Percentiles rank a stretch among this genome's conserved stretches.
phyloP scores from a whole-genome alignment of 1,140 invertebrate species.

The Megalonaias nervosa region DNA sequence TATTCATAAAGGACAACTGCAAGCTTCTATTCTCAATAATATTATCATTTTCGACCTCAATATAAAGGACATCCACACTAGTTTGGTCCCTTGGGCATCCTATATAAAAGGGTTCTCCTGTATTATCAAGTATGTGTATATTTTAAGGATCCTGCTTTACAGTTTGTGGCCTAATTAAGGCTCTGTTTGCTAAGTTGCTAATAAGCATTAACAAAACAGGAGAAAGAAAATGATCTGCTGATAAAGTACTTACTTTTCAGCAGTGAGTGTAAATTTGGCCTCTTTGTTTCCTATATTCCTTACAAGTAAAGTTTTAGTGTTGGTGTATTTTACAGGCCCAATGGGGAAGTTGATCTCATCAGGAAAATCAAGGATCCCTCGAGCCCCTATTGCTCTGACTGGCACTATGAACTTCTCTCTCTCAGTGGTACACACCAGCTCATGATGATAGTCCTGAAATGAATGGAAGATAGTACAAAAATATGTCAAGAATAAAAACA shows the following conservation, averaged over 20 bases:
- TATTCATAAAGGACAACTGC: too few relatives aligned
- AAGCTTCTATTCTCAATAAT: too few relatives aligned
- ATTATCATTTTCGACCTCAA: too few relatives aligned
- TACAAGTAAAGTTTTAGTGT: slow-evolving; percentile 68
- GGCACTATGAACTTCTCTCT: slow-evolving; percentile 72
- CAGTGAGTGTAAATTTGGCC: slow-evolving; percentile 67
- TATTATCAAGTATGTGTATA: too few relatives aligned
- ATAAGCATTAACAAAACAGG: too few relatives aligned
- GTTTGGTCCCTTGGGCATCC: too few relatives aligned
- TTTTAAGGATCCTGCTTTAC: too few relatives aligned
- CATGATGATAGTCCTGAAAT: slow-evolving; percentile 70
- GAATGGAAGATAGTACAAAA: neutral
- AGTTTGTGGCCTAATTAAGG: too few relatives aligned
- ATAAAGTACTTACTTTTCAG: slow-evolving; percentile 59
- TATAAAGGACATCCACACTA: too few relatives aligned
- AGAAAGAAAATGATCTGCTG: too few relatives aligned
- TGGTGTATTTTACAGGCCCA: slow-evolving; percentile 68
- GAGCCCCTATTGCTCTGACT: slow-evolving; percentile 68
- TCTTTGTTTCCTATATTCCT: slow-evolving; percentile 71
- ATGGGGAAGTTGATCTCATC: slow-evolving; percentile 69
- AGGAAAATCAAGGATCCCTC: slow-evolving; percentile 71
- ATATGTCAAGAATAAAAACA: neutral
- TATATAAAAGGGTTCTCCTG: too few relatives aligned
- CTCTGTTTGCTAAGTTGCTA: too few relatives aligned
- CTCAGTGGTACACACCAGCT: slow-evolving; percentile 70